Percentiles rank a stretch among this genome's conserved stretches.
Evolutionary conservation across 1,140 invertebrate genomes (phyloP).

Genomic region (Temnothorax curvispinosus): DNA sequence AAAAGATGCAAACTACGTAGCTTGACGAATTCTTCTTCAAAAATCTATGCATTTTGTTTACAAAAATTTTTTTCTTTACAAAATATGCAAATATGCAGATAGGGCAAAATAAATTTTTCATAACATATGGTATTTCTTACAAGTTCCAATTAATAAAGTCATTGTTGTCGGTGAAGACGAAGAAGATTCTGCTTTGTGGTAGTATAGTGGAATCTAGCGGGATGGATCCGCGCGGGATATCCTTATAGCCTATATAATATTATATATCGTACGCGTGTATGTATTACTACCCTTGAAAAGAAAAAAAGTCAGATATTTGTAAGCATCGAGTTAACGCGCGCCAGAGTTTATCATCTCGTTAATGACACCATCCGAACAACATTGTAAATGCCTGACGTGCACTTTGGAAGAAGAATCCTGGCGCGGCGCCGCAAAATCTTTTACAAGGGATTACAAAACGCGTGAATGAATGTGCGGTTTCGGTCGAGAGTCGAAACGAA

Average conservation of each 20-base stretch:
- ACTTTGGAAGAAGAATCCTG: neutral
- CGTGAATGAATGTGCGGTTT: neutral
- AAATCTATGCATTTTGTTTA: neutral
- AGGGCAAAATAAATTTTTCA: neutral
- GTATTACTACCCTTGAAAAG: neutral
- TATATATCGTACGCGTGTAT: neutral
- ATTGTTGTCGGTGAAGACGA: neutral
- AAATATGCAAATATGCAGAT: neutral
- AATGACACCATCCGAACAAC: neutral
- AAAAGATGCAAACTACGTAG: neutral
- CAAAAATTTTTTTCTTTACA: neutral
- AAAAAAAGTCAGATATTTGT: neutral
- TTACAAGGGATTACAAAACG: slow-evolving; percentile 21
- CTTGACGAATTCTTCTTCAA: neutral
- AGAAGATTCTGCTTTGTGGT: neutral
- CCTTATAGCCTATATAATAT: neutral
- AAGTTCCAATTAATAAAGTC: neutral
- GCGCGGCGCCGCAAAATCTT: neutral
- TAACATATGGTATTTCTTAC: neutral
- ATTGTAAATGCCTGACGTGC: neutral
- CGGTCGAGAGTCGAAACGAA: neutral
- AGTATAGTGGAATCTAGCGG: neutral
- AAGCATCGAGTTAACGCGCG: neutral
- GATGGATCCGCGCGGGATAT: neutral
- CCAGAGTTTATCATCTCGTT: neutral